Evolutionary conservation across 2,888 invertebrate species (phyloP).

Genomic region (Xylota sylvarum): DNA sequence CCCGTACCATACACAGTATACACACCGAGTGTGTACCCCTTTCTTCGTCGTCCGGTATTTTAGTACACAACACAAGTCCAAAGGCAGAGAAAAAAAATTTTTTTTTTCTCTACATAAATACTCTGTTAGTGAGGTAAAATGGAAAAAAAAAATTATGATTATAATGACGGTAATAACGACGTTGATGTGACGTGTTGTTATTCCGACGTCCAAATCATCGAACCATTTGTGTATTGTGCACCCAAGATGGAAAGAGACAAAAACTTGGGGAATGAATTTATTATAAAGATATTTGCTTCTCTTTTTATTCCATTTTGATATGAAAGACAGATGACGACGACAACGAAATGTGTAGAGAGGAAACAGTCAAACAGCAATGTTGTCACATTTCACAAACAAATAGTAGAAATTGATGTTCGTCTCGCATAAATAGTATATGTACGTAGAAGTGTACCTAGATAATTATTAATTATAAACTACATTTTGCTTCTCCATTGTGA

Average conservation of each 20-base stretch:
- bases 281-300: slow-evolving; percentile 23
- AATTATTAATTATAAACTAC: slow-evolving; percentile 24
- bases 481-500: slow-evolving; percentile 27
- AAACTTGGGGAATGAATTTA: slow-evolving; percentile 50
- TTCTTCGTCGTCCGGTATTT: slow-evolving; percentile 48
- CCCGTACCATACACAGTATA: slow-evolving; percentile 3
- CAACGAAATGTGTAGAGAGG: slow-evolving; percentile 38
- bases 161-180: slow-evolving; percentile 75
- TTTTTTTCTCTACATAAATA: slow-evolving; percentile 36
- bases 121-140: slow-evolving; percentile 45
- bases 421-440: not conserved
- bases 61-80: slow-evolving; percentile 17
- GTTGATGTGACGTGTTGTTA: slow-evolving; percentile 77
- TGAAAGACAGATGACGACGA: slow-evolving; percentile 65
- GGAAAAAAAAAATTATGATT: slow-evolving; percentile 57
- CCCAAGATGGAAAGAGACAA: slow-evolving; percentile 50
- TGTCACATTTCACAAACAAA: slow-evolving; percentile 69
- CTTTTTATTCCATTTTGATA: slow-evolving; percentile 16
- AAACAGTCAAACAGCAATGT: slow-evolving; percentile 61
- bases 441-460: not conserved
- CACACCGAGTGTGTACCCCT: slow-evolving; percentile 21
- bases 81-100: slow-evolving; percentile 27
- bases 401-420: not conserved
- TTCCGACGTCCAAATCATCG: slow-evolving; percentile 72
- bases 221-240: slow-evolving; percentile 53